A percentile compares a stretch with the other conserved stretches of the same genome.
Conservation (phyloP, 2,797 vertebrate genomes). For the Acomys russatus region DNA sequence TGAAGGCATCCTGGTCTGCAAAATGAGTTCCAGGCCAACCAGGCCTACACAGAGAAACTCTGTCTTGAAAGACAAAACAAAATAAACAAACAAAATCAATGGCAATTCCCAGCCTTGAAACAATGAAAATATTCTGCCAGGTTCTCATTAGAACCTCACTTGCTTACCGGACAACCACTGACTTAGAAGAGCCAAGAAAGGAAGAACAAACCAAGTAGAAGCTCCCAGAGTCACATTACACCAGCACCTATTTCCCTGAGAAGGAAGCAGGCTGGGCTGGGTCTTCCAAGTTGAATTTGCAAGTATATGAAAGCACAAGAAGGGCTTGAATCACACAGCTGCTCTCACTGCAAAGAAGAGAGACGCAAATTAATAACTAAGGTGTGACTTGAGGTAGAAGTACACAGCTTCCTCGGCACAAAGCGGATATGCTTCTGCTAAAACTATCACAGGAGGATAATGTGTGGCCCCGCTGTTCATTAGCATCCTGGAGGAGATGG, state of each 20-base stretch:
- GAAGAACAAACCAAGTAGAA: neutral
- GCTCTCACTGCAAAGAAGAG: neutral
- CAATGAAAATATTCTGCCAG: neutral
- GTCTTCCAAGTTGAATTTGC: neutral
- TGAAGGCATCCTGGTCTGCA: neutral
- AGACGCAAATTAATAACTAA: neutral
- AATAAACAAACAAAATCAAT: neutral
- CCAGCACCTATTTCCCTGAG: neutral
- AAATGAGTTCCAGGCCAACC: neutral
- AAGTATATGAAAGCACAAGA: neutral
- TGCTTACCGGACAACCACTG: neutral
- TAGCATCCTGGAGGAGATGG: neutral
- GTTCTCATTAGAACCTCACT: neutral
- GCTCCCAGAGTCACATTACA: neutral
- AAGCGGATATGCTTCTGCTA: neutral
- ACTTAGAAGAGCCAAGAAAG: neutral
- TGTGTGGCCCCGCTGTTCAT: neutral
- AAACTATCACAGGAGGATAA: neutral
- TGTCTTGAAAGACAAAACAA: neutral
- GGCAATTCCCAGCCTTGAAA: neutral
- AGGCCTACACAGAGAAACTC: neutral
- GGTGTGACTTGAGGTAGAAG: neutral
- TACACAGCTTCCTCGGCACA: conserved; percentile 1
- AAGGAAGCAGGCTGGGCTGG: neutral
- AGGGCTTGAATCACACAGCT: neutral